phyloP scores from a whole-genome alignment of 2,888 invertebrate species.

The Galerucella calmariensis region DNA sequence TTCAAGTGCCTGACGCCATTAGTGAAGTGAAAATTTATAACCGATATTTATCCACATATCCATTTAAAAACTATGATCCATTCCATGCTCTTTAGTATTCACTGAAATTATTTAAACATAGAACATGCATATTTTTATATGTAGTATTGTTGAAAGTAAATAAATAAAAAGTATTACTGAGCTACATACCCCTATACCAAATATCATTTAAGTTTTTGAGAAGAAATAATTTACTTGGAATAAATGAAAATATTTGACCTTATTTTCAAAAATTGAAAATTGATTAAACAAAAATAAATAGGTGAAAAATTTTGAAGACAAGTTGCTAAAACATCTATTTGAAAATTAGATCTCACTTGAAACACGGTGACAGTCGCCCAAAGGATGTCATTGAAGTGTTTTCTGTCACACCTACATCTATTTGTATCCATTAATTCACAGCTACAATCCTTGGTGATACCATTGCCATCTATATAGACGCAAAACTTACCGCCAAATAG shows the following conservation, averaged over 20 bases:
- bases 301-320: not conserved
- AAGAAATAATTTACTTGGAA: too few species aligned
- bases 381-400: slow-evolving; percentile 98
- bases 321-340: slow-evolving; percentile 12
- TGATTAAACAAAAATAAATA: not conserved
- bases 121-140: not conserved
- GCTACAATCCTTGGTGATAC: slow-evolving; percentile 85
- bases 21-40: too few species aligned
- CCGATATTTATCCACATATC: too few species aligned
- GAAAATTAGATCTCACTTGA: slow-evolving; percentile 78
- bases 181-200: not conserved
- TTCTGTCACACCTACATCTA: slow-evolving; percentile 95
- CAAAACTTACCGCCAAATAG: slow-evolving; percentile 99
- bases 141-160: not conserved
- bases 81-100: not conserved
- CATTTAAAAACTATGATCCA: too few species aligned
- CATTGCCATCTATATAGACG: slow-evolving; percentile 91
- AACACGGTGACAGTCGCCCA: slow-evolving; percentile 98
- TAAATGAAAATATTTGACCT: too few species aligned
- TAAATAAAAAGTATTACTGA: too few species aligned
- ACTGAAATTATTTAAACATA: not conserved
- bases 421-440: slow-evolving; percentile 91
- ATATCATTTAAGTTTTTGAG: not conserved
- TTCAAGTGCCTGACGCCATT: too few species aligned
- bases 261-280: not conserved